These are phyloP conservation scores for Carettochelys insculpta DNA, from an alignment of 2,113 vertebrate species.

Conservation along the genomic window DNA sequence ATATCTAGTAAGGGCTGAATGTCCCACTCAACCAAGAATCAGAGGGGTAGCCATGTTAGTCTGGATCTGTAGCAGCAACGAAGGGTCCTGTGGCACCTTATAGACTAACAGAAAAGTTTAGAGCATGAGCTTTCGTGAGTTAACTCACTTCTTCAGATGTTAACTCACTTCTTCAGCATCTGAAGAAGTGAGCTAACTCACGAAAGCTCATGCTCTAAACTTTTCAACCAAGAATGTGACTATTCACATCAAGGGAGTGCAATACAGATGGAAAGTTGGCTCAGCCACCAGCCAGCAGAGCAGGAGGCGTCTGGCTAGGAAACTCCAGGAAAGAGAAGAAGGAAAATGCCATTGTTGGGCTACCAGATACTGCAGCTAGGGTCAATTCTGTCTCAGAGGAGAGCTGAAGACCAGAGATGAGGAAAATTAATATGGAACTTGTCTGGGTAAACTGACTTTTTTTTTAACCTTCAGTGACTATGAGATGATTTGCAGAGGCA, in stretches of 20 bases:
- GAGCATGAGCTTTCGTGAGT: too few species aligned
- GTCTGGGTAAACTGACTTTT: slow-evolving; percentile 88
- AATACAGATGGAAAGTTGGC: background rate
- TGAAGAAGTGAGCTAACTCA: too few species aligned
- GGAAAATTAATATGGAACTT: slow-evolving; percentile 83
- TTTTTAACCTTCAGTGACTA: slow-evolving; percentile 87
- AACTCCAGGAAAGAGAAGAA: background rate
- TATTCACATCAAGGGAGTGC: background rate
- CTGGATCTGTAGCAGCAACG: too few species aligned
- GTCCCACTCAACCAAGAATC: background rate
- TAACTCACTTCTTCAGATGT: too few species aligned
- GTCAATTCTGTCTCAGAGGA: background rate
- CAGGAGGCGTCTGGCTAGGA: background rate
- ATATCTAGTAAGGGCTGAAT: background rate
- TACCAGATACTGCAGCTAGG: background rate
- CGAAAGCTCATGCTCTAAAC: too few species aligned
- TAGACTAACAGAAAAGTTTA: too few species aligned
- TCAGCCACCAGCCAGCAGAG: background rate
- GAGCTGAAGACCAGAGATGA: background rate
- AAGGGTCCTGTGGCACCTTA: too few species aligned
- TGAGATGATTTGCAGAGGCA: slow-evolving; percentile 88
- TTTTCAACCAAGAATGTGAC: background rate
- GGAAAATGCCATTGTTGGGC: background rate
- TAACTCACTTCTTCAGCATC: too few species aligned
- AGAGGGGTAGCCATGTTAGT: too few species aligned